Conservation (phyloP, 2,797 vertebrate genomes). For the Falco biarmicus region DNA sequence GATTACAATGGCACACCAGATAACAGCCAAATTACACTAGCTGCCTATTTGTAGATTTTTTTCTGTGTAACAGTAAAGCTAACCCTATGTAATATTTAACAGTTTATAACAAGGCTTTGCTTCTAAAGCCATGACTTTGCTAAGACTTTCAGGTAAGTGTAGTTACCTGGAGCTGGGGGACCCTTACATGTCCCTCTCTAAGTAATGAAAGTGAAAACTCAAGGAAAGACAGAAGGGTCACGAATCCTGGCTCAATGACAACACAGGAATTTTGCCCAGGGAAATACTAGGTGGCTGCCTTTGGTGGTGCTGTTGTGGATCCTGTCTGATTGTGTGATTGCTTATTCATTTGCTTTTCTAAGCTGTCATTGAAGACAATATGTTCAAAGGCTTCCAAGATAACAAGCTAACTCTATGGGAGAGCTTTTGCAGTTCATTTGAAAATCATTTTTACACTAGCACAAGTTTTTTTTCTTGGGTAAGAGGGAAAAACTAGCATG, state of each 20-base stretch:
- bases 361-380: not conserved
- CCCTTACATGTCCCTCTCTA: not conserved
- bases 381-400: conserved; percentile 19
- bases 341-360: conserved; percentile 26
- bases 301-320: not conserved
- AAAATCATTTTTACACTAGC: not conserved
- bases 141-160: not conserved
- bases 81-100: not conserved
- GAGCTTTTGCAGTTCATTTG: not conserved
- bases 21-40: not conserved
- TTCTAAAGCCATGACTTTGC: not conserved
- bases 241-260: not conserved
- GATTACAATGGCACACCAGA: not conserved
- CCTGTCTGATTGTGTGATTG: not conserved
- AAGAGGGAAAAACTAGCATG: not conserved
- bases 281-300: not conserved
- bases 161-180: not conserved
- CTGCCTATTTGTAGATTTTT: not conserved
- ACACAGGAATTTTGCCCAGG: not conserved
- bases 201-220: not conserved
- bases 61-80: not conserved
- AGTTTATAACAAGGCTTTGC: not conserved
- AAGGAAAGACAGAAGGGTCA: not conserved
- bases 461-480: not conserved
- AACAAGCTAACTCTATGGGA: not conserved